Percentiles rank a stretch among this genome's conserved stretches.
Conservation (phyloP, 2,888 invertebrate species). For the Drosophila crucigera region DNA sequence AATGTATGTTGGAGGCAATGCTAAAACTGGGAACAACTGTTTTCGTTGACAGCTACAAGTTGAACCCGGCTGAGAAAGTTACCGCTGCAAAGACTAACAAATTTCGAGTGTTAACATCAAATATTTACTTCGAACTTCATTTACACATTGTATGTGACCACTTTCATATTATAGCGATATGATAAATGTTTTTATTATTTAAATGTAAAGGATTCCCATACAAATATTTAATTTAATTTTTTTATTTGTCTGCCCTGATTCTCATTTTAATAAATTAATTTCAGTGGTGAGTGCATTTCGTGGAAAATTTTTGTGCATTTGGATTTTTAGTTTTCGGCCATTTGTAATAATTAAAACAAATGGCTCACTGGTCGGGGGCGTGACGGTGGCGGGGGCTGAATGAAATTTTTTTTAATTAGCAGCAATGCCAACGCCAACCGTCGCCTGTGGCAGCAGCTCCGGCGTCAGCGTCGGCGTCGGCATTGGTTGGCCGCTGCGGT, state of each 20-base stretch:
- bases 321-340: conserved; percentile 43
- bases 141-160: neutral
- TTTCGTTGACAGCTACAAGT: conserved; percentile 1
- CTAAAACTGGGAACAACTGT: neutral
- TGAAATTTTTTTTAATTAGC: conserved; percentile 72
- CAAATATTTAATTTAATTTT: neutral
- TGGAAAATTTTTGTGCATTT: conserved; percentile 27
- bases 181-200: neutral
- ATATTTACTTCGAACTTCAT: neutral
- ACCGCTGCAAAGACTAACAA: neutral
- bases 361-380: conserved; percentile 28
- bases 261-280: conserved; percentile 48
- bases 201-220: neutral
- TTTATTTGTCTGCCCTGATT: neutral
- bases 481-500: conserved; percentile 37
- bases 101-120: neutral
- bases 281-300: conserved; percentile 63
- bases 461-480: neutral
- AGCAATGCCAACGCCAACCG: conserved; percentile 54
- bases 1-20: neutral
- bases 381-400: conserved; percentile 15
- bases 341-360: conserved; percentile 78
- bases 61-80: conserved; percentile 6
- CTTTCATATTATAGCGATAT: neutral
- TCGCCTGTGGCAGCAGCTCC: conserved; percentile 47